Evolutionary conservation across 2,888 invertebrate genomes (phyloP), one percentile per base, ranked within the genome.

Genomic region (Octodonta nipae): DNA sequence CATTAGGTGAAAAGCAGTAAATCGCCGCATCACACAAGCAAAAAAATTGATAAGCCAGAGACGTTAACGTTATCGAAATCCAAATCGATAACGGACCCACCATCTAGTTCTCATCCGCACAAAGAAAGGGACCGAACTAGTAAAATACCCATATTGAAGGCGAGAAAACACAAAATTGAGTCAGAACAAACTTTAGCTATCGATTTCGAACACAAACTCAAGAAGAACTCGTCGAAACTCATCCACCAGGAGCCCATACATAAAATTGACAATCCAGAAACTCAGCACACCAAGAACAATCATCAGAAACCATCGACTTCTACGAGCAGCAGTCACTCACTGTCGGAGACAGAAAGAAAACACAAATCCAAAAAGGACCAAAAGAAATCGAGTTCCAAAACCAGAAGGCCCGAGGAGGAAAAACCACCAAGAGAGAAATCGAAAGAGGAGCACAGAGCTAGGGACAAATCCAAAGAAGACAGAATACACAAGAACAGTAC

Each of bases 11-110:
- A n/a, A n/a, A n/a, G n/a, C n/a, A n/a, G n/a, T n/a, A n/a, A n/a
- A n/a, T n/a, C n/a, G n/a, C n/a, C n/a, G n/a, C n/a, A n/a, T n/a
- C n/a, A n/a, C n/a, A n/a, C n/a, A n/a, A n/a, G n/a, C n/a, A 36
- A 36, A 24, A 38, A 38, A 30, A 14, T 35, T 4, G 38, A 42
- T 10, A 33, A 34, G 17, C 2, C 33, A 15, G 38, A 42, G 13
- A 32, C 26, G 12, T n/a, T 30, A 26, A 16, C 28, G 11, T 20
- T 28, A 12, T 43, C 49, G 22, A 40, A 38, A 37, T 45, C 50
- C n/a, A 47, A 40, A 32, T 50, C 50, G 15, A 46, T 50, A 34
- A 43, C 44, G 33, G 46, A 48, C 36, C 36, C 45, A 7, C 37
- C 38, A n/a, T 42, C 45, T 11, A 39, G 40, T 17, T 41, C 43